Base-by-base conservation (phyloP, 2,113 vertebrate genomes). In the Menura novaehollandiae region DNA sequence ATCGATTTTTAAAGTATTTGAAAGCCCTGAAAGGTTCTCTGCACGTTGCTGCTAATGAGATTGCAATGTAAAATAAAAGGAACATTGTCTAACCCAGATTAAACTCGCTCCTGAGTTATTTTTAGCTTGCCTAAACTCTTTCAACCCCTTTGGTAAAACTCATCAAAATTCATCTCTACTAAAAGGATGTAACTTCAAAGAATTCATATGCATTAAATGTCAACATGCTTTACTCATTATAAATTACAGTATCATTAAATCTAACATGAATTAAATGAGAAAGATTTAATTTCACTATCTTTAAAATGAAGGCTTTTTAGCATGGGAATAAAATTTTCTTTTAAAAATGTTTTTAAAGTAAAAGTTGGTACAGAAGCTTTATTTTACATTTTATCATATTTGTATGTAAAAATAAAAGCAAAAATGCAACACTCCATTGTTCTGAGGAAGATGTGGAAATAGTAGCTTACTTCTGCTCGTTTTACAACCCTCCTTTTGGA, bases 111-210 rank as follows among this genome's bases (percentile, higher is more conserved):
- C 72, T 23, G 62, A 88, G 74, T 67, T 91, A 92, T 97, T 95
- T 97, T 89, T 93, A 96, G 79, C 88, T 84, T 71, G 62, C 35
- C 67, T 88, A 87, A 97, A 92, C n/a, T 80, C 85, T 95, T 97
- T 93, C 85, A 96, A 95, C 51, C 88, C 43, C 91, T 93, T 93
- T 71, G 93, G 64, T 90, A 95, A 89, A 85, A 82, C 69, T 92
- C 79, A 97, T 91, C 79, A 96, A 97, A 97, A 94, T 97, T 97
- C 92, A 90, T 94, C 69, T 90, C 23, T 85, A 39, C 46, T 96
- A 90, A 97, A 98, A 96, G 71, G 85, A 91, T 89, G 56, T 58
- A 89, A 95, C 88, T 97, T 97, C 88, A 96, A 97, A 97, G 88
- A 86, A 94, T 43, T 94, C 80, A 93, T 78, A 95, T 81, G 79